A percentile compares a stretch with the other conserved stretches of the same genome.
These are phyloP conservation scores for Tauraco hartlaubi DNA, from an alignment of 2,797 vertebrate species.

Conservation along the genomic window DNA sequence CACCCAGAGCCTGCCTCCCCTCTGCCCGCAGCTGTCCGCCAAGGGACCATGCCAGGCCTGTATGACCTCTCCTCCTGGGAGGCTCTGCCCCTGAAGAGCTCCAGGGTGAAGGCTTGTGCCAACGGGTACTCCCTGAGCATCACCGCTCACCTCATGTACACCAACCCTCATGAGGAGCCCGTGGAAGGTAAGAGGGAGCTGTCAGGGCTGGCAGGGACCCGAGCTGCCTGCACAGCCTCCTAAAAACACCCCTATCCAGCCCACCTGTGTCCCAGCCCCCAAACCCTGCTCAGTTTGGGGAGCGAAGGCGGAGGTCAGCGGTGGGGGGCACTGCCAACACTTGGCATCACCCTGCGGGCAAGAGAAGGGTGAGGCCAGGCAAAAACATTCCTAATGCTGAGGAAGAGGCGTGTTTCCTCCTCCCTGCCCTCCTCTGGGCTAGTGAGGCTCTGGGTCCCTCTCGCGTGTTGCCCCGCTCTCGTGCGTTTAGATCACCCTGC, in stretches of 20 bases:
- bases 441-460: background rate
- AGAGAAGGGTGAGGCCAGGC: background rate
- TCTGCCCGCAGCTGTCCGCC: background rate
- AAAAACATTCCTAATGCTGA: background rate
- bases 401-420: background rate
- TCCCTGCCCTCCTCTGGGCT: background rate
- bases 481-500: rapidly evolving
- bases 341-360: rapidly evolving
- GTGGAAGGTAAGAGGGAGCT: conserved; percentile 87
- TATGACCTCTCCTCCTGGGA: conserved; percentile 91
- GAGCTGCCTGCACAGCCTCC: rapidly evolving
- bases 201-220: rapidly evolving
- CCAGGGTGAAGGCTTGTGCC: conserved; percentile 91
- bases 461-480: rapidly evolving
- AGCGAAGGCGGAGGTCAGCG: rapidly evolving
- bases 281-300: background rate
- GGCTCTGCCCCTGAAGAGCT: conserved; percentile 91
- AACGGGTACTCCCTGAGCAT: conserved; percentile 92
- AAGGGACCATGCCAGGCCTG: conserved; percentile 89
- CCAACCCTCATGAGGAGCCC: conserved; percentile 86
- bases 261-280: background rate
- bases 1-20: background rate
- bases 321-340: background rate
- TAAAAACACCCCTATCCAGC: background rate
- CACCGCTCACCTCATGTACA: conserved; percentile 89